Evolutionary conservation across 2,888 invertebrate species (phyloP).

Genomic region (Steinernema scapterisci): DNA sequence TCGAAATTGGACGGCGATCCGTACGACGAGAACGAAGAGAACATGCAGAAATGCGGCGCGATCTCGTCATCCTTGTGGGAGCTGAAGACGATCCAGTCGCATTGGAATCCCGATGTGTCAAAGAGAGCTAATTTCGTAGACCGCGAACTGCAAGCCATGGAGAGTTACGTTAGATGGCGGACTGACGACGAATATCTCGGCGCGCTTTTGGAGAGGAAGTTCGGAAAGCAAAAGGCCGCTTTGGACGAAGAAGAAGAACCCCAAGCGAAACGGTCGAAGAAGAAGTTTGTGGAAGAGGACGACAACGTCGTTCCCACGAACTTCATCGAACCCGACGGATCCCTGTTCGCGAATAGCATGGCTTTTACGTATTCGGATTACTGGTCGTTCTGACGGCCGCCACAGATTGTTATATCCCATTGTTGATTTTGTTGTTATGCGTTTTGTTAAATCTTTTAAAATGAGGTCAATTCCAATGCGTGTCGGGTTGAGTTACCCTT

Average conservation of each 20-base stretch:
- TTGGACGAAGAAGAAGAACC: neutral
- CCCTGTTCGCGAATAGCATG: neutral
- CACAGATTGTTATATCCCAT: neutral
- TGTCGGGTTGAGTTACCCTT: neutral
- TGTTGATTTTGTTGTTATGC: slow-evolving; percentile 26
- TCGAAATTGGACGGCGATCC: slow-evolving; percentile 75
- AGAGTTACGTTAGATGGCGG: slow-evolving; percentile 16
- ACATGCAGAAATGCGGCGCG: slow-evolving; percentile 81
- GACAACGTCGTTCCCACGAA: slow-evolving; percentile 5
- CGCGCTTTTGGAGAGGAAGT: slow-evolving; percentile 23
- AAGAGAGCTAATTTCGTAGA: slow-evolving; percentile 35
- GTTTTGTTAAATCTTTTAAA: neutral
- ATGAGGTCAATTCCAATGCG: neutral
- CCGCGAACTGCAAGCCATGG: slow-evolving; percentile 24
- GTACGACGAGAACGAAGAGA: slow-evolving; percentile 81
- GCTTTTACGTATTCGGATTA: slow-evolving; percentile 30
- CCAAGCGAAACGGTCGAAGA: neutral
- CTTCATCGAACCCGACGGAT: slow-evolving; percentile 7
- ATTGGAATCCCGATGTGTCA: slow-evolving; percentile 35
- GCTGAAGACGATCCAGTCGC: slow-evolving; percentile 70
- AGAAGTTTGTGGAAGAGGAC: neutral
- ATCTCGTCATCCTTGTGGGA: slow-evolving; percentile 92
- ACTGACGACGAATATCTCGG: slow-evolving; percentile 6
- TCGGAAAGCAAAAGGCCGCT: slow-evolving; percentile 6
- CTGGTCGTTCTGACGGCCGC: neutral